Conservation (phyloP, 2,888 invertebrate species). For the Crepidodera aurea region DNA sequence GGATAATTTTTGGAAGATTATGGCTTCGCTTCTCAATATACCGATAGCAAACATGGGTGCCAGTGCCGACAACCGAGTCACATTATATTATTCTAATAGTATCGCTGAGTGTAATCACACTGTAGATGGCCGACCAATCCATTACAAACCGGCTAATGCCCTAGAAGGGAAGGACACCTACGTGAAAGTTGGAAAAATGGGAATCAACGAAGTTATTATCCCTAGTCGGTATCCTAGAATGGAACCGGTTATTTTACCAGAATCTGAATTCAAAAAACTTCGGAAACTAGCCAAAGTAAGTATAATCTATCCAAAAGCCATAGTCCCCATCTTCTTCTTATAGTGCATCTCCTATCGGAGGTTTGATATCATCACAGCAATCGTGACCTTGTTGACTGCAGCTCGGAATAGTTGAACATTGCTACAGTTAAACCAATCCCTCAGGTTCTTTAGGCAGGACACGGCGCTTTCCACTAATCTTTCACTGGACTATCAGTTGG, state of each 20-base stretch:
- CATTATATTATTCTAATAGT: background rate
- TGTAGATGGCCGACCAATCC: conserved; percentile 42
- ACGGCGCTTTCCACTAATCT: too few relatives aligned
- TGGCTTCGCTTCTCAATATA: too few relatives aligned
- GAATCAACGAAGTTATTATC: conserved; percentile 63
- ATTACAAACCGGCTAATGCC: conserved; percentile 56
- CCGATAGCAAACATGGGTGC: too few relatives aligned
- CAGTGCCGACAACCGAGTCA: background rate
- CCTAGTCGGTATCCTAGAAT: conserved; percentile 65
- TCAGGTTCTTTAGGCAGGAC: too few relatives aligned
- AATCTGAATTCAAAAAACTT: conserved; percentile 68
- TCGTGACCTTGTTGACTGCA: too few relatives aligned
- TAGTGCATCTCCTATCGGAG: too few relatives aligned
- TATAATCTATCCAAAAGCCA: background rate
- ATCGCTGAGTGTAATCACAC: background rate
- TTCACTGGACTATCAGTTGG: too few relatives aligned
- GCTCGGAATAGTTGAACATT: too few relatives aligned
- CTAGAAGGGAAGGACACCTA: conserved; percentile 47
- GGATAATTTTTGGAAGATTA: too few relatives aligned
- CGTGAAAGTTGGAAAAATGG: conserved; percentile 51
- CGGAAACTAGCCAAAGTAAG: conserved; percentile 67
- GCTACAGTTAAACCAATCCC: too few relatives aligned
- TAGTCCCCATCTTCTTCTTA: too few relatives aligned
- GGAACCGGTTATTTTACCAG: conserved; percentile 69
- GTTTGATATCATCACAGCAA: too few relatives aligned